Evolutionary conservation across 1,140 invertebrate species (phyloP).

Genomic region (Macrobrachium nipponense): DNA sequence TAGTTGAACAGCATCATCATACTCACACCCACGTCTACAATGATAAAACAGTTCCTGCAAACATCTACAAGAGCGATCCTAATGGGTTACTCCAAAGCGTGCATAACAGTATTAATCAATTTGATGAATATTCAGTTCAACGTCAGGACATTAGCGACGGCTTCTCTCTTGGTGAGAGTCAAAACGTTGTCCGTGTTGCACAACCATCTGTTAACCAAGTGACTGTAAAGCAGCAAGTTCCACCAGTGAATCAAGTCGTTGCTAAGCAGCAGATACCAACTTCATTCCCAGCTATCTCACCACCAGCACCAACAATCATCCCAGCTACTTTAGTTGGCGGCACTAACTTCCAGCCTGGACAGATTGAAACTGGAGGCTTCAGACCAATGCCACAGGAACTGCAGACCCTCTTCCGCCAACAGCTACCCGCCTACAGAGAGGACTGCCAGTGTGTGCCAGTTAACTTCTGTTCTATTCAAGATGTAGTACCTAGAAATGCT

Average conservation of each 20-base stretch:
- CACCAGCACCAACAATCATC: neutral
- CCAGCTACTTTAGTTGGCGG: neutral
- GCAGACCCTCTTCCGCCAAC: conserved; percentile 33
- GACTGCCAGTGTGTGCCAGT: conserved; percentile 60
- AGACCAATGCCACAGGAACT: conserved; percentile 29
- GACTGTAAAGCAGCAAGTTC: too few species aligned
- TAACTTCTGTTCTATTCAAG: conserved; percentile 40
- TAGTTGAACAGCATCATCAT: conserved; percentile 58
- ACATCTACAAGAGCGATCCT: neutral
- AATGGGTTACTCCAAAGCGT: neutral
- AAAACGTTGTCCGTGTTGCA: too few species aligned
- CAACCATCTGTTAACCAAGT: too few species aligned
- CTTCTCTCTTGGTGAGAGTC: too few species aligned
- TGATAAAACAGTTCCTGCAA: neutral
- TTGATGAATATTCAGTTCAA: neutral
- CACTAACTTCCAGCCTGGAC: conserved; percentile 43
- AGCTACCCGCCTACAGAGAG: conserved; percentile 48
- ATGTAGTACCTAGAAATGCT: conserved; percentile 39
- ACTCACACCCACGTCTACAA: conserved; percentile 62
- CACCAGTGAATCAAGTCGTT: too few species aligned
- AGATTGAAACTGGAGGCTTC: conserved; percentile 35
- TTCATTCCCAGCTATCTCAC: neutral
- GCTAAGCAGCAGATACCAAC: neutral
- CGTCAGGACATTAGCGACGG: neutral
- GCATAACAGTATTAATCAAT: conserved; percentile 18